Percentiles rank a stretch among this genome's conserved stretches.
Conservation (phyloP, 2,888 invertebrate genomes). For the Seira ritae region DNA sequence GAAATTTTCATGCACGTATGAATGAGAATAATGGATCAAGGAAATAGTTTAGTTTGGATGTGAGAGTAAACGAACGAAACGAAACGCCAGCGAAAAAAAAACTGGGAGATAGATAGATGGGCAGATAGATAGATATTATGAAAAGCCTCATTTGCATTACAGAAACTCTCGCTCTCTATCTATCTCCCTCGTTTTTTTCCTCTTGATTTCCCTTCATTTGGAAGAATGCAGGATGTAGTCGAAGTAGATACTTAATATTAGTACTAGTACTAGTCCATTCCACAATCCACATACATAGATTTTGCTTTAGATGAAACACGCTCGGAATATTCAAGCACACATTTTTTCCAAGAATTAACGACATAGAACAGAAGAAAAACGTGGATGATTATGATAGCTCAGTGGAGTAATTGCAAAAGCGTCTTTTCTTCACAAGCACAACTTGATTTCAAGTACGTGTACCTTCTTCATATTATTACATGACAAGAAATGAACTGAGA, state of each 20-base stretch:
- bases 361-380: background rate
- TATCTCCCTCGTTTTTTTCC: background rate
- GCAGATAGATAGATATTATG: constrained; percentile 46
- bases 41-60: constrained; percentile 51
- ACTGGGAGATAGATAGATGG: background rate
- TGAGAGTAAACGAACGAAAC: constrained; percentile 23
- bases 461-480: no score
- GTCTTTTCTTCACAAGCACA: no score
- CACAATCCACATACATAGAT: background rate
- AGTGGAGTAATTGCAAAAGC: background rate
- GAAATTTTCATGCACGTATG: constrained; percentile 68
- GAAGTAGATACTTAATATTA: no score
- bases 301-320: constrained; percentile 6
- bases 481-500: no score
- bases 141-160: constrained; percentile 60
- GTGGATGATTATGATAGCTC: background rate
- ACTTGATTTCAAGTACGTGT: no score
- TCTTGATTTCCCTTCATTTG: background rate
- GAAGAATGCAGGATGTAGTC: background rate
- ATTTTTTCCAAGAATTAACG: constrained; percentile 1
- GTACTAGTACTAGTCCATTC: no score
- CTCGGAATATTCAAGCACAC: background rate
- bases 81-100: constrained; percentile 12
- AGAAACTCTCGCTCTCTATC: constrained; percentile 16
- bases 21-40: constrained; percentile 68